Base-by-base conservation (phyloP, 2,113 vertebrate genomes). In the Callocephalon fimbriatum region DNA sequence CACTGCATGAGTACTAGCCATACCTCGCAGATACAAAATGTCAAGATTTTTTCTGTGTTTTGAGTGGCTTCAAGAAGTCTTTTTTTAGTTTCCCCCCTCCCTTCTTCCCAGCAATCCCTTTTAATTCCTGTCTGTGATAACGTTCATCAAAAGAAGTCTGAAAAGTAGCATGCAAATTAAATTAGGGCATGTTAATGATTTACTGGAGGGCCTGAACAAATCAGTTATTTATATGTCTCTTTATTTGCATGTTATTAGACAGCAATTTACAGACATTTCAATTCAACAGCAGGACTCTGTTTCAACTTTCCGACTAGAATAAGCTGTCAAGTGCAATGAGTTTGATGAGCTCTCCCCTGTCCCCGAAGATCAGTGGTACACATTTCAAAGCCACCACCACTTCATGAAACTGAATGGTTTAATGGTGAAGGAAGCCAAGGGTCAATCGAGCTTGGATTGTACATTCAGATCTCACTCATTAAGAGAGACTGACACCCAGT, bases 291-390 rank as follows among this genome's bases (percentile, higher is more conserved):
- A 74, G 79, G 88, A 67, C 75, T 61, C 47, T 16, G 48, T 78
- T 96, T 97, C 86, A 88, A n/a, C 91, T 67, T 91, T 88, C 44
- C 10, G 48, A 93, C 95, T 91, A 96, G 80, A 95, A 85, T 21
- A 81, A 16, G 19, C 17, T 93, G 84, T 53, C 40, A 29, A 74
- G 26, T 47, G 56, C 75, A 91, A 66, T 93, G 74, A 86, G 53
- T 92, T 78, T 95, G 70, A 84, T 94, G 80, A 92, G 86, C 45
- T 90, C 86, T 86, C 56, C 42, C 14, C 27, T 82, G 74, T 88
- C 83, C 56, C 90, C 15, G 47, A 88, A 93, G 85, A 94, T 91
- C 85, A 90, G 67, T 4, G 4, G 17, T 29, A 80, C 54, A 70
- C 5, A 18, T 82, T 88, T 73, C 73, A 91, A 95, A 94, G 70